These are phyloP conservation scores for Argyresthia goedartella DNA, from an alignment of 2,888 invertebrate species.

Conservation along the genomic window DNA sequence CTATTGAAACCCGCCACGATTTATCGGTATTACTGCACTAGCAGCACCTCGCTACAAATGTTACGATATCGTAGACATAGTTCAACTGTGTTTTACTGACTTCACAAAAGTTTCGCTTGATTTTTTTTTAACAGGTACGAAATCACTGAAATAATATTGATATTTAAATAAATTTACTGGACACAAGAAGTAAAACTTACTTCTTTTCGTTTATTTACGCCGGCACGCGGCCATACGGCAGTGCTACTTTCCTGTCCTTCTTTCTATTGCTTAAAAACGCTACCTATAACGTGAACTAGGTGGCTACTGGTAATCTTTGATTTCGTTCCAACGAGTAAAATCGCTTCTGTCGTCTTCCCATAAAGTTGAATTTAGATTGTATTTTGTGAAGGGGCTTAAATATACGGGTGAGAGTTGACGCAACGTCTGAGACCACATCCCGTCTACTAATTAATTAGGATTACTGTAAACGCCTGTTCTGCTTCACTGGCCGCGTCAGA, in stretches of 20 bases:
- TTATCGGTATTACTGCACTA: not conserved
- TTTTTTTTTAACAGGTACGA: too few relatives aligned
- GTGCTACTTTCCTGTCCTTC: too few relatives aligned
- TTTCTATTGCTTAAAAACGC: too few relatives aligned
- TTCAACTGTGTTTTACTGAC: too few relatives aligned
- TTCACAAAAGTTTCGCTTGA: too few relatives aligned
- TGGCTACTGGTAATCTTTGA: too few relatives aligned
- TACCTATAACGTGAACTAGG: too few relatives aligned
- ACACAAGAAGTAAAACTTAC: too few relatives aligned
- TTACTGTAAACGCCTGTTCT: conserved; percentile 28
- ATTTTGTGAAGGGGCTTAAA: not conserved
- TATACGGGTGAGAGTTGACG: not conserved
- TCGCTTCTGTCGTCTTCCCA: not conserved
- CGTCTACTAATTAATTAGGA: conserved; percentile 60
- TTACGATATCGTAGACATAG: conserved; percentile 14
- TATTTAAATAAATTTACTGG: too few relatives aligned
- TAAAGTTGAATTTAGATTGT: not conserved
- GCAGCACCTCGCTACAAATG: not conserved
- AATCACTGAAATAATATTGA: too few relatives aligned
- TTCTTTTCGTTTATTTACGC: too few relatives aligned
- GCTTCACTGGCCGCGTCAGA: conserved; percentile 26
- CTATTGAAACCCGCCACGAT: conserved; percentile 11
- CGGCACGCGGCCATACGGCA: too few relatives aligned
- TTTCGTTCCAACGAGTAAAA: not conserved
- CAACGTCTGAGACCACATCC: conserved; percentile 27